Evolutionary conservation across 2,888 invertebrate genomes (phyloP), one percentile per base, ranked within the genome.

Genomic region (Carcina quercana): DNA sequence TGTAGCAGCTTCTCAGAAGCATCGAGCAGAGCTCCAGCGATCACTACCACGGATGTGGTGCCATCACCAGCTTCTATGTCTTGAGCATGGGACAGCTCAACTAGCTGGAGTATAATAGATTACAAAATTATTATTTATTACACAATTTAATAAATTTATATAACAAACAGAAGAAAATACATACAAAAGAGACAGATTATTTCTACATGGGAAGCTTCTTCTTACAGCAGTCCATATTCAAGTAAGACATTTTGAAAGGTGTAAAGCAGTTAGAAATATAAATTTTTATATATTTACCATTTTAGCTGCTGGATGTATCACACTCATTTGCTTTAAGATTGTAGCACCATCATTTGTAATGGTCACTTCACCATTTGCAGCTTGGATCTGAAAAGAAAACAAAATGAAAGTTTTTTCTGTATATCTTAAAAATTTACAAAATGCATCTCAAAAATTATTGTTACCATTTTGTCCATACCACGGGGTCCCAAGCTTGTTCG

Each of bases 311-410:
- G 99, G 99, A 73, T 99, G 99, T 42, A 96, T 87, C 1, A 99
- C 98, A 76, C 96, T 96, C 91, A 99, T 99, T 84, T 98, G 95
- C 74, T 99, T 98, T 38, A 99, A 84, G 75, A 99, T 99, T 19
- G 99, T 99, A 19, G 99, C 99, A 35, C 99, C 99, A 87, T 99
- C 99, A 82, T 99, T 99, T 32, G 99, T 99, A 42, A 99, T 99
- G 2, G 98, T 98, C 0, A 99, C 99, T 86, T 98, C 98, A 5
- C 98, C 98, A 83, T 96, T 97, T 19, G 91, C 90, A 19, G 96
- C 87, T 86, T 99, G 98, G 57, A 99, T 99, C 94, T 95, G 58
- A 40, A 82, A 76, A 42, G 38, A 45, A 19, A 28, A 15, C 14
- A 24, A 24, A n/a, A 26, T 26, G 8, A 14, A 13, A 25, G 10